Conservation (phyloP, 2,113 vertebrate species). For the Chascanopsetta lugubris region DNA sequence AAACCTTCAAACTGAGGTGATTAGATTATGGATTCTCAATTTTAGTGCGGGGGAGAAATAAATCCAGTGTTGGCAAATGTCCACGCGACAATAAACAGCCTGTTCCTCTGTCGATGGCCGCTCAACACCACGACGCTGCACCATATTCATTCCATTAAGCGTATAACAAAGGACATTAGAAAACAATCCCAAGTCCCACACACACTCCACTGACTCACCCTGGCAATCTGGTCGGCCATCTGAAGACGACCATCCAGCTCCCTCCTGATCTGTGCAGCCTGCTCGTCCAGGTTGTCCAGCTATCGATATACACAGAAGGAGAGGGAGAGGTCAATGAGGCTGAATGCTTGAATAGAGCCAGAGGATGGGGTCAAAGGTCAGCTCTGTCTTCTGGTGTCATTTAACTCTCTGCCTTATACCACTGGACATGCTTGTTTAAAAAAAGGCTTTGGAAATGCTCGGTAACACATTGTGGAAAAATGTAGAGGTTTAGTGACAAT, state of each 20-base stretch:
- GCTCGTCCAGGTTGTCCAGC: slow-evolving; percentile 96
- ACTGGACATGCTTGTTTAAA: not conserved
- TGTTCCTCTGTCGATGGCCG: slow-evolving; percentile 3
- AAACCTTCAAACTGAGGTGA: not conserved
- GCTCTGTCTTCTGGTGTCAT: not conserved
- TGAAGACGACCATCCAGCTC: slow-evolving; percentile 96
- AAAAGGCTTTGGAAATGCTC: not conserved
- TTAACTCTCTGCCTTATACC: not conserved
- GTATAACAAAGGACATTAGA: slow-evolving; percentile 57
- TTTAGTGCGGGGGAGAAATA: not conserved
- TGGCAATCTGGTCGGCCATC: slow-evolving; percentile 97
- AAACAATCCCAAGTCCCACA: slow-evolving; percentile 26
- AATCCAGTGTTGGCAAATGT: not conserved
- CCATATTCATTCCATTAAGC: slow-evolving; percentile 63
- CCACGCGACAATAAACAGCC: not conserved
- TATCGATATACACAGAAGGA: slow-evolving; percentile 73
- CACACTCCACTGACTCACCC: slow-evolving; percentile 85
- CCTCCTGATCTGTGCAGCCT: slow-evolving; percentile 94
- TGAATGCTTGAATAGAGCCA: slow-evolving; percentile 5
- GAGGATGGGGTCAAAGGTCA: slow-evolving; percentile 15
- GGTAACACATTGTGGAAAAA: not conserved
- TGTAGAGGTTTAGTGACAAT: not conserved
- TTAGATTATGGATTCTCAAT: not conserved
- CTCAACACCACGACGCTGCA: slow-evolving; percentile 28
- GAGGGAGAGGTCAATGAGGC: slow-evolving; percentile 55